Evolutionary conservation across 2,797 vertebrate genomes (phyloP).

Genomic region (Melanotaenia pygmaea): DNA sequence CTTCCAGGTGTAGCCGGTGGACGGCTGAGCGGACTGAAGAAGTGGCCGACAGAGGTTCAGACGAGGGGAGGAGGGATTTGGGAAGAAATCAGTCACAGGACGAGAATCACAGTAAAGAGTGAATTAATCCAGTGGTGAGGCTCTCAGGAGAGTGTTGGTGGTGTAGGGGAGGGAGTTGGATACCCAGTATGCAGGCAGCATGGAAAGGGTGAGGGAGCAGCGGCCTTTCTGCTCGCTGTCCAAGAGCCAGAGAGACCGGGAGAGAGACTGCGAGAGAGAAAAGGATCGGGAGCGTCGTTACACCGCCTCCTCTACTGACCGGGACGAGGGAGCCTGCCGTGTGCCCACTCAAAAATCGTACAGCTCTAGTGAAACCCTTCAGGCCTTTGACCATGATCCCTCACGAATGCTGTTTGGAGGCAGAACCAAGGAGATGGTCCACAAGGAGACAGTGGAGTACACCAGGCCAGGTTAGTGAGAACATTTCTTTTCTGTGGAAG

Average conservation of each 20-base stretch:
- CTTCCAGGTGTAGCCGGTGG: constrained; percentile 82
- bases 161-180: constrained; percentile 66
- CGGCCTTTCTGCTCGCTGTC: constrained; percentile 98
- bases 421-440: constrained; percentile 93
- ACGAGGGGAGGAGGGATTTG: constrained; percentile 38
- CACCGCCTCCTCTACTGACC: constrained; percentile 80
- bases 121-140: constrained; percentile 63
- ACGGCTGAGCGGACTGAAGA: constrained; percentile 74
- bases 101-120: constrained; percentile 39
- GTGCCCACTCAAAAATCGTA: constrained; percentile 97
- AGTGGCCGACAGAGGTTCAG: constrained; percentile 44
- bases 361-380: constrained; percentile 96
- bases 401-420: constrained; percentile 93
- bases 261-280: constrained; percentile 79
- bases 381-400: constrained; percentile 97
- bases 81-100: constrained; percentile 22
- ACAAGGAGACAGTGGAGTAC: constrained; percentile 92
- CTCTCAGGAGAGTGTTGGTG: constrained; percentile 52
- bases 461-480: constrained; percentile 89
- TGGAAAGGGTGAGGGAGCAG: constrained; percentile 98
- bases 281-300: constrained; percentile 75
- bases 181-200: constrained; percentile 93
- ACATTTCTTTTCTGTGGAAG: constrained; percentile 7
- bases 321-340: constrained; percentile 87
- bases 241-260: constrained; percentile 93